Conservation (phyloP, 2,113 vertebrate species). For the Caloenas nicobarica region DNA sequence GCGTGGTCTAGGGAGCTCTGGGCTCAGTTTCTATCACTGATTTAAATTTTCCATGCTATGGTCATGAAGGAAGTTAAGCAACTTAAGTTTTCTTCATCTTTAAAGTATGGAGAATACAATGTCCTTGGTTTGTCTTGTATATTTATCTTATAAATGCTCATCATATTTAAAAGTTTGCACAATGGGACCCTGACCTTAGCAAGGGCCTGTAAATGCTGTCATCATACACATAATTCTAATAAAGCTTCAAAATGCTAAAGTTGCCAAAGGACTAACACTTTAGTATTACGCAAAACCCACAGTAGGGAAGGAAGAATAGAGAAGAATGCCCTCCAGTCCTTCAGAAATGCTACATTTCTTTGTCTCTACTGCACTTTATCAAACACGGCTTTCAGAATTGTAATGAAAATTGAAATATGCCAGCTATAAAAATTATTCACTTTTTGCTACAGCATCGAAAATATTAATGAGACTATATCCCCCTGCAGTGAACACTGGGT, state of each 20-base stretch:
- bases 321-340: background rate
- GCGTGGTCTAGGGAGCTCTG: background rate
- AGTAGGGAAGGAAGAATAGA: background rate
- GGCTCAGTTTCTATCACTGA: background rate
- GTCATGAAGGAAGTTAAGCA: background rate
- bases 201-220: conserved; percentile 13
- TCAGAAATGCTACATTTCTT: background rate
- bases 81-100: conserved; percentile 7
- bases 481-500: background rate
- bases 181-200: conserved; percentile 36
- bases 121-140: conserved; percentile 18
- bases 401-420: background rate
- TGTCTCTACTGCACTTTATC: background rate
- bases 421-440: background rate
- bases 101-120: background rate
- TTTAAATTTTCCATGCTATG: background rate
- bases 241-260: background rate
- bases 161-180: conserved; percentile 38
- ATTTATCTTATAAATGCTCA: conserved; percentile 31
- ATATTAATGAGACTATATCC: background rate
- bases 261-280: background rate
- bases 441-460: background rate
- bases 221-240: conserved; percentile 6
- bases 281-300: background rate
- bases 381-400: background rate